phyloP scores from a whole-genome alignment of 2,113 vertebrate genomes.

The Hyaena hyaena region DNA sequence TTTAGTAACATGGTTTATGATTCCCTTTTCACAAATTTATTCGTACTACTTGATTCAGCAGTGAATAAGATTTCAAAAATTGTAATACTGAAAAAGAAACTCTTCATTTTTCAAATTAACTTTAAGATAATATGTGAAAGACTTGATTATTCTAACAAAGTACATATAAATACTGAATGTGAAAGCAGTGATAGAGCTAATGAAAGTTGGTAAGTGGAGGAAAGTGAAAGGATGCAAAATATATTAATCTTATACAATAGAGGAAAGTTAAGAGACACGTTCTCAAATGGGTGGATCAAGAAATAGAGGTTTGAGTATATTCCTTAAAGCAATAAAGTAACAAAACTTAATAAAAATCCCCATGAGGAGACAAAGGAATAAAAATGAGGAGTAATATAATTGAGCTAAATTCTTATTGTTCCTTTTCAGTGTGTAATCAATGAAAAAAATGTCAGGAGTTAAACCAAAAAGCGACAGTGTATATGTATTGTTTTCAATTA shows the following conservation, averaged over 20 bases:
- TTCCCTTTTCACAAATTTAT: background rate
- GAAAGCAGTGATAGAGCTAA: background rate
- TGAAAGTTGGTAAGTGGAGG: background rate
- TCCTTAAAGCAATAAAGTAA: constrained; percentile 13
- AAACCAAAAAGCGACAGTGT: background rate
- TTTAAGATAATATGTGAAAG: background rate
- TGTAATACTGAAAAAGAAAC: background rate
- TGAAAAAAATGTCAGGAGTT: background rate
- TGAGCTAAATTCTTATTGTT: constrained; percentile 27
- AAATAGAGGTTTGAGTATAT: constrained; percentile 8
- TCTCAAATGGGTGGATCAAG: background rate
- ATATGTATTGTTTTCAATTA: background rate
- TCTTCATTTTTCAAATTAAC: constrained; percentile 20
- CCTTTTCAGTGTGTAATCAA: background rate
- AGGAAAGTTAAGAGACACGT: background rate
- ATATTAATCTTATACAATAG: background rate
- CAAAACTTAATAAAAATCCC: constrained; percentile 37
- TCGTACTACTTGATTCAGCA: background rate
- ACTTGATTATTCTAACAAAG: background rate
- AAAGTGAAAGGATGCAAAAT: background rate
- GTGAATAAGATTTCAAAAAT: constrained; percentile 1
- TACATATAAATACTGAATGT: constrained; percentile 30
- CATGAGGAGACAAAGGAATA: background rate
- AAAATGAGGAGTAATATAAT: background rate
- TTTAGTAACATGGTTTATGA: background rate